A percentile compares a stretch with the other conserved stretches of the same genome.
Evolutionary conservation across 1,140 invertebrate species (phyloP).

Genomic region (Hyles vespertilio): DNA sequence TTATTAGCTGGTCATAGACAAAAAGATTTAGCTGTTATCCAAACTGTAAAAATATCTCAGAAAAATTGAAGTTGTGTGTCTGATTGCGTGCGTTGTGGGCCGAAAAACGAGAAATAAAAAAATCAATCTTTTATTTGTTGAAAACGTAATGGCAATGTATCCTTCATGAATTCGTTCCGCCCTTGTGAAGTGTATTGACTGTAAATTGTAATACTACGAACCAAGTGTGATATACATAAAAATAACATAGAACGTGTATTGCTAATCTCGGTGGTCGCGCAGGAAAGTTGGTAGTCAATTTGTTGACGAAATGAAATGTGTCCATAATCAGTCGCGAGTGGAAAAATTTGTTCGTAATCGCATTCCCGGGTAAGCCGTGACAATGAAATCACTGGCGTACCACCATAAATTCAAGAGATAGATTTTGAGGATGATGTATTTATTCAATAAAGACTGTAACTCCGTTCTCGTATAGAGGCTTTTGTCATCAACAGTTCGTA

Average conservation of each 20-base stretch:
- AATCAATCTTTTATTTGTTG: slow-evolving; percentile 22
- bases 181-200: neutral
- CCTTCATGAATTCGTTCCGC: slow-evolving; percentile 8
- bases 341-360: slow-evolving; percentile 18
- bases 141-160: slow-evolving; percentile 9
- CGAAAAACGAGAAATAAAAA: too few relatives aligned
- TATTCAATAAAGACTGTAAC: slow-evolving; percentile 22
- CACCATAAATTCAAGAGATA: slow-evolving; percentile 37
- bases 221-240: neutral
- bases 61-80: too few relatives aligned
- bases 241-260: slow-evolving; percentile 13
- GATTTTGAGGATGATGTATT: slow-evolving; percentile 29
- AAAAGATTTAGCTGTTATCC: too few relatives aligned
- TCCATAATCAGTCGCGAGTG: slow-evolving; percentile 20
- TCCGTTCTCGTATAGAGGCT: slow-evolving; percentile 19
- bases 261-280: slow-evolving; percentile 24
- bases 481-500: slow-evolving; percentile 14
- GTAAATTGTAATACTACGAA: slow-evolving; percentile 1
- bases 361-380: slow-evolving; percentile 16
- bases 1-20: too few relatives aligned
- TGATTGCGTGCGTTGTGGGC: too few relatives aligned
- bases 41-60: too few relatives aligned
- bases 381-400: slow-evolving; percentile 29
- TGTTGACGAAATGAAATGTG: slow-evolving; percentile 35
- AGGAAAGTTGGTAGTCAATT: slow-evolving; percentile 23